Base-by-base conservation (phyloP, 2,113 vertebrate genomes). In the Syrmaticus mikado region DNA sequence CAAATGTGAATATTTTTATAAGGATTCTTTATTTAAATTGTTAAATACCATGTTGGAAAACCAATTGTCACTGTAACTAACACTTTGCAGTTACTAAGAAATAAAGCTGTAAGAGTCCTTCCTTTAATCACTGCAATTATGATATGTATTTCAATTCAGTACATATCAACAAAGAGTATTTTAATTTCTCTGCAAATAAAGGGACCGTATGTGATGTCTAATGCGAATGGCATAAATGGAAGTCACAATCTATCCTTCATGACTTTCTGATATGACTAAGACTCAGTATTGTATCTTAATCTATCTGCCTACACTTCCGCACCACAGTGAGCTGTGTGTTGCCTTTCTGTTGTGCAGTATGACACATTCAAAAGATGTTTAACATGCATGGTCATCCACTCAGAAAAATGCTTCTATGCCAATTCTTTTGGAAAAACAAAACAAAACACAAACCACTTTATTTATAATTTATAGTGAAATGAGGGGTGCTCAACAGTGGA, bases 241-340 rank as follows among this genome's bases (percentile, higher is more conserved):
- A 84, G 40, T 30, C 10, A 9, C n/a, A 52, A 40, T 38, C 43
- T 32, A 8, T 7, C 10, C 10, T 73, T 68, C 27, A 32, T 48
- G 20, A 72, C 82, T 46, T 90, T 76, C 52, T 60, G 7, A 12
- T 62, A 22, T 41, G 64, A 75, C 9, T 55, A 50, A 25, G 13
- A 1, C 13, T 93, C 1, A 0, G 1, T 48, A 8, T 18, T 64
- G 17, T 40, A 18, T 17, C 36, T 64, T 17, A 7, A 36, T 61
- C 14, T 62, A 7, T 40, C 36, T 40, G 16, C 27, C 36, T 40
- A 64, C 19, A 64, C 2, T 10, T 40, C 40, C 18, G 8, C 40
- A 4, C 3, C 38, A 40, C 4, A 17, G 17, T 11, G 27, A 92
- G 10, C 5, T 50, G 24, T 5, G 65, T n/a, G 10, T 64, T 89